phyloP scores from a whole-genome alignment of 2,888 invertebrate genomes.

The Choreutis nemorana region DNA sequence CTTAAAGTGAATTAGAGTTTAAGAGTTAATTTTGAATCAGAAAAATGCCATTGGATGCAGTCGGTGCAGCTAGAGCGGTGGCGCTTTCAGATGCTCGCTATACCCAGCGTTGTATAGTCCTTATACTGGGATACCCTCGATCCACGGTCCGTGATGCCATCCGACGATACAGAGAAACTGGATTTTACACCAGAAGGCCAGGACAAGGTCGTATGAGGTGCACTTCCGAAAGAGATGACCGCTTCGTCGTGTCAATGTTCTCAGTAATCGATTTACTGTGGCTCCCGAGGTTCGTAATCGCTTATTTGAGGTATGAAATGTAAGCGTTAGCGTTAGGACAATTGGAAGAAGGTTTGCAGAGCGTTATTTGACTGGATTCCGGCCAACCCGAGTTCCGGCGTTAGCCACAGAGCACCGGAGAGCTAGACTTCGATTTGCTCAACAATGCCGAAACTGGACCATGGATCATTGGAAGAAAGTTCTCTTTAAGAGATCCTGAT shows the following conservation, averaged over 20 bases:
- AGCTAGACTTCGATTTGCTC: conserved; percentile 3
- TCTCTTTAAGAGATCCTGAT: conserved; percentile 1
- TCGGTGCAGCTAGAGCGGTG: conserved; percentile 3
- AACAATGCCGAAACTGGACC: neutral
- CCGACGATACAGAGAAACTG: conserved; percentile 6
- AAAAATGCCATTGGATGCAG: conserved; percentile 3
- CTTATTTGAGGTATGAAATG: conserved; percentile 6
- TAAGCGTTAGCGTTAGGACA: conserved; percentile 4
- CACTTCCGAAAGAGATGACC: conserved; percentile 4
- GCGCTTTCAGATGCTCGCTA: conserved; percentile 3
- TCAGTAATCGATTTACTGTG: conserved; percentile 4
- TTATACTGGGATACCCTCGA: conserved; percentile 5
- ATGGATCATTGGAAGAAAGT: conserved; percentile 1
- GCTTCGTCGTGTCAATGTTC: no score
- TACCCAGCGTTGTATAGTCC: conserved; percentile 4
- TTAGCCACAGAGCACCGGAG: neutral
- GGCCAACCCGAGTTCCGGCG: no score
- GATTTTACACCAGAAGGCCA: conserved; percentile 7
- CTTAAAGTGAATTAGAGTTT: no score
- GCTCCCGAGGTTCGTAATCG: conserved; percentile 4
- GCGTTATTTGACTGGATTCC: neutral
- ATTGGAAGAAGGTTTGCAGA: conserved; percentile 3
- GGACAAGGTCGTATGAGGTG: conserved; percentile 5
- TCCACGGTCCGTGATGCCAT: conserved; percentile 6
- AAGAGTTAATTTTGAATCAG: no score